phyloP scores from a whole-genome alignment of 2,113 vertebrate genomes.

The Bagarius yarrelli region DNA sequence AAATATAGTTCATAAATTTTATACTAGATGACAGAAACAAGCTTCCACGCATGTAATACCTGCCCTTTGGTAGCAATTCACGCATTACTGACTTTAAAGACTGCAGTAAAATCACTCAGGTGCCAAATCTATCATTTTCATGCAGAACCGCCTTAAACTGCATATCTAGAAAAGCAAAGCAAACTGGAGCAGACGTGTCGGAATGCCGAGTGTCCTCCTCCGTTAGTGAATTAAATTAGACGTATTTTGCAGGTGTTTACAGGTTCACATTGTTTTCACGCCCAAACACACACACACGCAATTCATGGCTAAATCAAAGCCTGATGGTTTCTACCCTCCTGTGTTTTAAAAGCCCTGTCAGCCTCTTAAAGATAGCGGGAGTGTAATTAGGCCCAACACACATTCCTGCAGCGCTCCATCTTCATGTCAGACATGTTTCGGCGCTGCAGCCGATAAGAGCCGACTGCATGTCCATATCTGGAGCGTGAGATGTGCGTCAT shows the following conservation, averaged over 20 bases:
- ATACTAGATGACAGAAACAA: background rate
- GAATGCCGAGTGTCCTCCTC: background rate
- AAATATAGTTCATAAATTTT: background rate
- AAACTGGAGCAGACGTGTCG: background rate
- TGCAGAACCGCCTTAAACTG: background rate
- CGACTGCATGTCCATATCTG: constrained; percentile 54
- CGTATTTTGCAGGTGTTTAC: background rate
- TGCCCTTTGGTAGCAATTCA: background rate
- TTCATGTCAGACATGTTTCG: constrained; percentile 58
- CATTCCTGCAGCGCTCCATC: constrained; percentile 56
- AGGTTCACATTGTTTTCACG: background rate
- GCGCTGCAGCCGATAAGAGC: constrained; percentile 51
- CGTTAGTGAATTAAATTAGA: background rate
- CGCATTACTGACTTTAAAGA: background rate
- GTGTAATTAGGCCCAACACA: constrained; percentile 53
- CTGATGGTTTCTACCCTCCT: background rate
- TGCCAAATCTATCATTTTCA: background rate
- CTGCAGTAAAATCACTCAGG: constrained; percentile 1
- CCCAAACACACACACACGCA: background rate
- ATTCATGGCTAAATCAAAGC: background rate
- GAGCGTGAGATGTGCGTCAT: constrained; percentile 28
- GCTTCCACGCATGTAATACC: background rate
- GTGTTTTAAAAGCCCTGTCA: background rate
- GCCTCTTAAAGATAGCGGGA: constrained; percentile 43
- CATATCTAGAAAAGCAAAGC: background rate